phyloP scores from a whole-genome alignment of 2,113 vertebrate species.

The Machaerirhynchus nigripectus region DNA sequence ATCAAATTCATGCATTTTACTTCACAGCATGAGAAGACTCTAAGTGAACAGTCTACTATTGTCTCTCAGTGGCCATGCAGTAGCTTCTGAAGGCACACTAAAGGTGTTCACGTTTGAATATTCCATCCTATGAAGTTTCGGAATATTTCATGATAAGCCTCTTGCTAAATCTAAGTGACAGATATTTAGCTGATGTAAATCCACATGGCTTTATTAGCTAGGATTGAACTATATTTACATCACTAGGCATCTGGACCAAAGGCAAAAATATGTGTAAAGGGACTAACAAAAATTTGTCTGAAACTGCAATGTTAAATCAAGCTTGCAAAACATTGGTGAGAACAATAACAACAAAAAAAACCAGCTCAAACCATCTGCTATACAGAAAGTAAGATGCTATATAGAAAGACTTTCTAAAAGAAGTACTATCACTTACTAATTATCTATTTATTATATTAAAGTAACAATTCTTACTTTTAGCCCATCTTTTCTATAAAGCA shows the following conservation, averaged over 20 bases:
- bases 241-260: neutral
- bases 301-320: neutral
- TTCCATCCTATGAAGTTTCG: neutral
- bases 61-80: neutral
- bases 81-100: neutral
- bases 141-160: neutral
- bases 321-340: neutral
- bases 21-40: neutral
- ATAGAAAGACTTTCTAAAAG: neutral
- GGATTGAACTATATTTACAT: neutral
- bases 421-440: neutral
- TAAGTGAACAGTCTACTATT: neutral
- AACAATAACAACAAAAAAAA: neutral
- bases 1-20: neutral
- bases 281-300: neutral
- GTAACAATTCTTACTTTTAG: neutral
- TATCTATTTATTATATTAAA: neutral
- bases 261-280: neutral
- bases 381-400: neutral
- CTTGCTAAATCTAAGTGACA: neutral
- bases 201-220: neutral
- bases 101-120: neutral
- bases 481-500: neutral
- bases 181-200: neutral
- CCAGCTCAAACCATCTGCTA: fast-evolving